phyloP scores from a whole-genome alignment of 2,888 invertebrate species.

The Philaethria dido region DNA sequence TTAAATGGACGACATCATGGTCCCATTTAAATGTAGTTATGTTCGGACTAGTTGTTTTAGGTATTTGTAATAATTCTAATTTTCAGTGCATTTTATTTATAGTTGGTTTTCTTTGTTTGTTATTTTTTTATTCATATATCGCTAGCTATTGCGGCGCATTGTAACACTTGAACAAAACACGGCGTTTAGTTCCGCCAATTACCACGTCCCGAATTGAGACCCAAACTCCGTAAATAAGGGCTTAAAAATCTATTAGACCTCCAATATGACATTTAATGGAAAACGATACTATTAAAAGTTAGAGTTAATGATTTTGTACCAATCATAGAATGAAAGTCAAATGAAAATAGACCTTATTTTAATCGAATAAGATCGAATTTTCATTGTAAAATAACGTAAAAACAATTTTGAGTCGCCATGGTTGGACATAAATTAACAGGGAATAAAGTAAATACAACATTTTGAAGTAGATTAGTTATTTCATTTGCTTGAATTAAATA shows the following conservation, averaged over 20 bases:
- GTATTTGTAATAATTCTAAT: too few relatives aligned
- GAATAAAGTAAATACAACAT: conserved; percentile 21
- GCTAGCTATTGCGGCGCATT: too few relatives aligned
- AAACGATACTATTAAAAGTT: conserved; percentile 24
- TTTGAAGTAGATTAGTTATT: conserved; percentile 24
- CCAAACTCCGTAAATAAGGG: background rate
- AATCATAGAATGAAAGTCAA: background rate
- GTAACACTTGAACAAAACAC: too few relatives aligned
- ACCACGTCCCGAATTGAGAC: too few relatives aligned
- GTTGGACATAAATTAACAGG: conserved; percentile 19
- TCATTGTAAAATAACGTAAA: background rate
- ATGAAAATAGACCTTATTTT: background rate
- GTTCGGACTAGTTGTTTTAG: too few relatives aligned
- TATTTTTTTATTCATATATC: too few relatives aligned
- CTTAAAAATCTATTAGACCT: conserved; percentile 18
- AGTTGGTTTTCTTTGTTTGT: too few relatives aligned
- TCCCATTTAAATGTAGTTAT: too few relatives aligned
- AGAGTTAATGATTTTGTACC: conserved; percentile 23
- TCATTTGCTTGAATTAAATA: too few relatives aligned
- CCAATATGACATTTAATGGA: conserved; percentile 23
- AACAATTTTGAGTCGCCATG: conserved; percentile 18
- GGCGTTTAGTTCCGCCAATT: too few relatives aligned
- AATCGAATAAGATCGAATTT: background rate
- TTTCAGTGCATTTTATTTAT: too few relatives aligned
- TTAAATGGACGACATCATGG: too few relatives aligned